These are phyloP conservation scores for Drosophila ficusphila DNA, from an alignment of 1,140 invertebrate species.

Conservation along the genomic window DNA sequence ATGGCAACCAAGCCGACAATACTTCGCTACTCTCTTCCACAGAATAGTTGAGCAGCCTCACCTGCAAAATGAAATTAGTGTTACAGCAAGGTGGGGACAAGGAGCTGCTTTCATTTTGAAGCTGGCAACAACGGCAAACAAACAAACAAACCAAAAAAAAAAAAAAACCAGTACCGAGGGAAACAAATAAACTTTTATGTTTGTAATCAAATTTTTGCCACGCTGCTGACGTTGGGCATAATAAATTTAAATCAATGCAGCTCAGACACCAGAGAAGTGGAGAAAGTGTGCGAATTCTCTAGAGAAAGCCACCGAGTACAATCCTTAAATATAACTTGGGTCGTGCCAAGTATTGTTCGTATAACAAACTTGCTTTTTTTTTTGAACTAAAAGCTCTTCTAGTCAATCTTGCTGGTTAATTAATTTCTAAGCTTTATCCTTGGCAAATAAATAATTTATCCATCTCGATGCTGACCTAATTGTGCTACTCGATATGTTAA, in stretches of 20 bases:
- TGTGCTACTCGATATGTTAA: constrained; percentile 39
- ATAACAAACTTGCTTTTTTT: too few relatives aligned
- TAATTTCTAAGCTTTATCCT: background rate
- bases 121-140: constrained; percentile 38
- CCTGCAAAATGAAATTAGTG: constrained; percentile 73
- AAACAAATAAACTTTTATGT: constrained; percentile 81
- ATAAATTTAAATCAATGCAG: constrained; percentile 79
- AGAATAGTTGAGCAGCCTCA: constrained; percentile 28
- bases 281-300: background rate
- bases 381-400: too few relatives aligned
- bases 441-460: background rate
- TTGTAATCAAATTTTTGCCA: constrained; percentile 74
- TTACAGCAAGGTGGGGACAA: constrained; percentile 26
- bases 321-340: background rate
- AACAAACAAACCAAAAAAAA: constrained; percentile 7
- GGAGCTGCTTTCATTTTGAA: constrained; percentile 20
- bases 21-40: constrained; percentile 3
- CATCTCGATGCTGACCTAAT: constrained; percentile 19
- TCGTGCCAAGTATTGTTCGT: too few relatives aligned
- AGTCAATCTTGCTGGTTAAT: background rate
- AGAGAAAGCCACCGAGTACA: constrained; percentile 4
- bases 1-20: constrained; percentile 18
- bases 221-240: constrained; percentile 53
- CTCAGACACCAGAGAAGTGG: background rate
- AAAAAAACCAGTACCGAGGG: constrained; percentile 7